Evolutionary conservation across 2,888 invertebrate species (phyloP), one percentile per base, ranked within the genome.

Genomic region (Alentia gelatinosa): DNA sequence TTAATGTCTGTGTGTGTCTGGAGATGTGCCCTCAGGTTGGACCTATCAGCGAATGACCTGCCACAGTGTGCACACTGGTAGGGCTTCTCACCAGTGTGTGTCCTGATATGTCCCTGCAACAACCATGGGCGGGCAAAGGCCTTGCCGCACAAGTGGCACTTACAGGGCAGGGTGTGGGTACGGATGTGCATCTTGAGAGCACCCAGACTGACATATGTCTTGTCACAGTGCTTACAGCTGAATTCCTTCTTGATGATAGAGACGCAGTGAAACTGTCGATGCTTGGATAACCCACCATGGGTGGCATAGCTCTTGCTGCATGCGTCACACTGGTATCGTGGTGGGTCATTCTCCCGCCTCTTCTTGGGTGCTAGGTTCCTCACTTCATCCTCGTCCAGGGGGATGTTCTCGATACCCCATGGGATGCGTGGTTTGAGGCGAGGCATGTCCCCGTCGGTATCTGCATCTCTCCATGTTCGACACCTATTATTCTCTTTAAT

Each of bases 1-100:
- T 99, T 99, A 0, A 99, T 98, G 95, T 99, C 99, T n/a, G 98
- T 98, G 96, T 99, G 99, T 0, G 99, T 99, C 96, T 99, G 99
- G 91, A 99, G 97, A 96, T 99, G 99, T 0, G 99, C 99, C 74
- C 99, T 97, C 91, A 99, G 97, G 96, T 99, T 99, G 50, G 99
- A 99, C 91, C 99, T 97, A 96, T 99, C 99, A 26, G 99, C 99
- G 96, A 99, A 99, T 0, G 99, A 98, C 50, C 99, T 97, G 94
- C 98, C 98, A 96, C 99, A 99, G 95, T 98, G 98, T 92, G 98
- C 98, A 96, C 99, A 99, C 90, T 98, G 98, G 97, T 99, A 99
- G 0, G 99, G 99, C 95, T 99, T 99, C 96, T 99, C 99, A 7
- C 99, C 99, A 0, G 99, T 99, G 96, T 99, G 99, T 0, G 99